These are phyloP conservation scores for human DNA, from an alignment of 2,113 vertebrate species.

Conservation along the genomic window GRCh38 chr1:14757501-14758000, in stretches of 20 bases:
- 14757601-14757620: fast-evolving
- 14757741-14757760: fast-evolving
- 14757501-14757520: neutral
- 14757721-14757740: neutral
- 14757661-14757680: neutral
- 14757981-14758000: neutral
- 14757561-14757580: neutral
- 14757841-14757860: neutral
- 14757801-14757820: neutral
- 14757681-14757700: fast-evolving
- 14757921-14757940: neutral
- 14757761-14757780: neutral
- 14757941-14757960: fast-evolving
- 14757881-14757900: neutral
- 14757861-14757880: neutral
- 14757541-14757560: neutral
- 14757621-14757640: neutral
- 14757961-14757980: neutral
- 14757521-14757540: neutral
- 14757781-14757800: neutral
- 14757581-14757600: neutral
- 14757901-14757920: neutral
- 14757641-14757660: neutral
- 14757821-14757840: neutral
- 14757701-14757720: fast-evolving